Evolutionary conservation across 2,797 vertebrate species (phyloP).

Genomic region (Gadopsis bispinosus): DNA sequence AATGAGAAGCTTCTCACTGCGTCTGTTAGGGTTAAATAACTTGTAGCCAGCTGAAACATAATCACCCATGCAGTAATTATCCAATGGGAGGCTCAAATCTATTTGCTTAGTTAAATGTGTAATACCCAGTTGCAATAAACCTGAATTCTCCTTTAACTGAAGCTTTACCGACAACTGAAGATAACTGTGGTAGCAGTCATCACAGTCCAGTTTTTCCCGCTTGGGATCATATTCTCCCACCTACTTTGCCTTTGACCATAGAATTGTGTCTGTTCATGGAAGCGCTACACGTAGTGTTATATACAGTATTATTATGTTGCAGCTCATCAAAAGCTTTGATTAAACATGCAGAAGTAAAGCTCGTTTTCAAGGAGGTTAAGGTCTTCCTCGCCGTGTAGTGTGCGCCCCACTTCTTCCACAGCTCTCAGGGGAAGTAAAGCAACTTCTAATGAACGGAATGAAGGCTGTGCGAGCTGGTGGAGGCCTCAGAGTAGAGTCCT

Average conservation of each 20-base stretch:
- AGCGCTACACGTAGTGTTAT: too few relatives aligned
- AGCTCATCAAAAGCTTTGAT: conserved; percentile 34
- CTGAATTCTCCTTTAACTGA: neutral
- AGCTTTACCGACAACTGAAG: neutral
- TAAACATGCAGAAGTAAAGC: conserved; percentile 23
- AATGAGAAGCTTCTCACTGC: too few relatives aligned
- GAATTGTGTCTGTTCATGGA: conserved; percentile 27
- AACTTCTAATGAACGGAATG: conserved; percentile 46
- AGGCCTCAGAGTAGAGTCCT: conserved; percentile 35
- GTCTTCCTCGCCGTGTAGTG: neutral
- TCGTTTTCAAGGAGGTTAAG: conserved; percentile 18
- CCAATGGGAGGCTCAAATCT: too few relatives aligned
- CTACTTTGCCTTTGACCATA: neutral
- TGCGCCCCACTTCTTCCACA: neutral
- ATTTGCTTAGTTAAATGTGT: too few relatives aligned
- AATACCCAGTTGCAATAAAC: neutral
- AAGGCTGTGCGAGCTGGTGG: conserved; percentile 27
- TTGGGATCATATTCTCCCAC: neutral
- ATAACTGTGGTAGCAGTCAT: too few relatives aligned
- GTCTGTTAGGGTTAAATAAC: too few relatives aligned
- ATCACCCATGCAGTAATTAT: too few relatives aligned
- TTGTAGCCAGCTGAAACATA: too few relatives aligned
- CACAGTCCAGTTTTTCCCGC: too few relatives aligned
- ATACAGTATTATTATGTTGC: conserved; percentile 12
- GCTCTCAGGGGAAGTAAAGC: conserved; percentile 35